A percentile compares a stretch with the other conserved stretches of the same genome.
Conservation (phyloP, 2,113 vertebrate genomes). For the Leucoraja erinaceus region DNA sequence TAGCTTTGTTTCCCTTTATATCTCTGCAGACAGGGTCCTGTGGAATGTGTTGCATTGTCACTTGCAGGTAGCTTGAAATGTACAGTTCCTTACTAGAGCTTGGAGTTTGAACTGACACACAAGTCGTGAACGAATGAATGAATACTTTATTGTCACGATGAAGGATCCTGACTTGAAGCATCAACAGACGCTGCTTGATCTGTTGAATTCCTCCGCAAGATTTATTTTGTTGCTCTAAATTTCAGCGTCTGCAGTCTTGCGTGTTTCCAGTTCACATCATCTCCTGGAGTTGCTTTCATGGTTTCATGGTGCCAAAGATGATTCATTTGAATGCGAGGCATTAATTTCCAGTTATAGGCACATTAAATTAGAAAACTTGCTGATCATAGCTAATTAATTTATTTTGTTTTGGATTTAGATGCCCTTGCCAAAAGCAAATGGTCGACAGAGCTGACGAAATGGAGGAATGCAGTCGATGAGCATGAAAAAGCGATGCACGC, state of each 20-base stretch:
- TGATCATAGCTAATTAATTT: background rate
- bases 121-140: no score
- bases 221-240: no score
- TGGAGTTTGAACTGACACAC: background rate
- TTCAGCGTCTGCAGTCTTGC: no score
- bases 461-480: slow-evolving; percentile 68
- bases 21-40: background rate
- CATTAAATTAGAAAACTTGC: background rate
- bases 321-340: background rate
- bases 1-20: background rate
- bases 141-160: no score
- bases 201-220: no score
- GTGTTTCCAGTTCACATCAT: background rate
- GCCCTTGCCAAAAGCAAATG: slow-evolving; percentile 44
- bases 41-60: background rate
- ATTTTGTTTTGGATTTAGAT: slow-evolving; percentile 29
- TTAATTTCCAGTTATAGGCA: background rate
- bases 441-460: slow-evolving; percentile 65
- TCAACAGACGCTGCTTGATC: no score
- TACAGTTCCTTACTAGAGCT: background rate
- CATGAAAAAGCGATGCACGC: slow-evolving; percentile 71
- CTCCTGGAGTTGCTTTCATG: background rate
- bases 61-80: background rate
- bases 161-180: no score
- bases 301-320: background rate